Conservation (phyloP, 2,888 invertebrate genomes). For the Ceratothoa steindachneri region DNA sequence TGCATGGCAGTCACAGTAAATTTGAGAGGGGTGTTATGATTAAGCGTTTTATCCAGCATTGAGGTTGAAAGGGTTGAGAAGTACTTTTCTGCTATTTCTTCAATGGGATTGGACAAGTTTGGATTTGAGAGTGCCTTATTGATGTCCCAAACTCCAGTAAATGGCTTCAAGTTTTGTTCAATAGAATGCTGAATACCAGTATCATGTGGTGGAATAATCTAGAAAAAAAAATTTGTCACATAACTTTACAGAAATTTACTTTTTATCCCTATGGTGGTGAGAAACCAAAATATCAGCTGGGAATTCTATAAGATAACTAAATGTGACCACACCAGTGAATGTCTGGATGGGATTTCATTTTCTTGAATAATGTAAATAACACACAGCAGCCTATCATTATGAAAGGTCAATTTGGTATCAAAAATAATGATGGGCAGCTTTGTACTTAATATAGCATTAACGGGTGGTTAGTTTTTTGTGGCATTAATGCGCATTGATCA, state of each 20-base stretch:
- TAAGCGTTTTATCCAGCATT: conserved; percentile 60
- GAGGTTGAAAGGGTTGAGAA: conserved; percentile 59
- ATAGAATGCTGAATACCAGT: conserved; percentile 76
- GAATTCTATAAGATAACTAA: background rate
- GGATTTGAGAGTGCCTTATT: conserved; percentile 58
- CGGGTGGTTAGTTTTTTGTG: too few relatives aligned
- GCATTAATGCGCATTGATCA: too few relatives aligned
- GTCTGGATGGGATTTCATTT: conserved; percentile 1
- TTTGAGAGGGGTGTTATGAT: conserved; percentile 55
- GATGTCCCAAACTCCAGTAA: conserved; percentile 72
- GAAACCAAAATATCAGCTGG: background rate
- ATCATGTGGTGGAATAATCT: conserved; percentile 90
- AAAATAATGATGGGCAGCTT: too few relatives aligned
- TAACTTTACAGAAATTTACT: background rate
- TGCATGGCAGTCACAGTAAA: conserved; percentile 86
- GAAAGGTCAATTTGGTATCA: too few relatives aligned
- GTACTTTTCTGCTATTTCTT: conserved; percentile 66
- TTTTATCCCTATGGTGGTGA: too few relatives aligned
- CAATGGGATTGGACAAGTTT: conserved; percentile 62
- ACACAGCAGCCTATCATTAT: too few relatives aligned
- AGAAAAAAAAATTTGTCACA: conserved; percentile 41
- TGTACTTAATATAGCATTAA: too few relatives aligned
- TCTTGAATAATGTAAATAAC: too few relatives aligned
- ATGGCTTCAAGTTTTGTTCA: conserved; percentile 70
- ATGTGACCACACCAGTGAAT: too few relatives aligned